Conservation (phyloP, 64 coral and sea anemone species). For the Astreopora myriophthalma region DNA sequence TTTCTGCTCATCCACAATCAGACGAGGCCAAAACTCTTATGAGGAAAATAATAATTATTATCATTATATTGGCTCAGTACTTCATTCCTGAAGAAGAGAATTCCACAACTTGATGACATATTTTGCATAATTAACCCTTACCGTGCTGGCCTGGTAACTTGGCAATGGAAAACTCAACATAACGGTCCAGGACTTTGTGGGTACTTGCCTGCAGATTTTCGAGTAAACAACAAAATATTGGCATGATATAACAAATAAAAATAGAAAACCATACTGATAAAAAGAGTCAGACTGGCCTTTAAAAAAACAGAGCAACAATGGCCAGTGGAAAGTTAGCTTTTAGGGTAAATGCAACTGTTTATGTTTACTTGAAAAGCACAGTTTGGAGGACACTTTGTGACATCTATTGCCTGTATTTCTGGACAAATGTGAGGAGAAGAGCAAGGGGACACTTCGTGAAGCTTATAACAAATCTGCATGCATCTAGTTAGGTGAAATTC, state of each 20-base stretch:
- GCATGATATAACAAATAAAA: background rate
- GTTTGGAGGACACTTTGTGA: too few relatives aligned
- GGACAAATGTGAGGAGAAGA: too few relatives aligned
- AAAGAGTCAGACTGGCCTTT: background rate
- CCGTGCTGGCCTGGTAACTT: conserved; percentile 40
- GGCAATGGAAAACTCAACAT: conserved; percentile 61
- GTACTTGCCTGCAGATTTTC: background rate
- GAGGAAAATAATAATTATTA: background rate
- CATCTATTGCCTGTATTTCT: too few relatives aligned
- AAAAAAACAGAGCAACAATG: too few relatives aligned
- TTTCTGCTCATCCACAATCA: conserved; percentile 82
- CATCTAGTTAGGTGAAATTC: too few relatives aligned
- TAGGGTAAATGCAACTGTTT: too few relatives aligned
- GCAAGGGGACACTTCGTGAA: too few relatives aligned
- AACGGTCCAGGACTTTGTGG: conserved; percentile 59
- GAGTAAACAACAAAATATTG: background rate
- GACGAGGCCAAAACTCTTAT: conserved; percentile 74
- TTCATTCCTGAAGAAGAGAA: background rate
- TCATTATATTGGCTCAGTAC: too few relatives aligned
- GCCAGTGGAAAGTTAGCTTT: too few relatives aligned
- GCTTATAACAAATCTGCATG: too few relatives aligned
- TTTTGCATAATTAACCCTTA: background rate
- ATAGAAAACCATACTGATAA: background rate
- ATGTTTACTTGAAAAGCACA: too few relatives aligned
- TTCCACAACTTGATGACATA: background rate